phyloP scores from a whole-genome alignment of 2,113 vertebrate genomes.

The Daphoenositta chrysoptera region DNA sequence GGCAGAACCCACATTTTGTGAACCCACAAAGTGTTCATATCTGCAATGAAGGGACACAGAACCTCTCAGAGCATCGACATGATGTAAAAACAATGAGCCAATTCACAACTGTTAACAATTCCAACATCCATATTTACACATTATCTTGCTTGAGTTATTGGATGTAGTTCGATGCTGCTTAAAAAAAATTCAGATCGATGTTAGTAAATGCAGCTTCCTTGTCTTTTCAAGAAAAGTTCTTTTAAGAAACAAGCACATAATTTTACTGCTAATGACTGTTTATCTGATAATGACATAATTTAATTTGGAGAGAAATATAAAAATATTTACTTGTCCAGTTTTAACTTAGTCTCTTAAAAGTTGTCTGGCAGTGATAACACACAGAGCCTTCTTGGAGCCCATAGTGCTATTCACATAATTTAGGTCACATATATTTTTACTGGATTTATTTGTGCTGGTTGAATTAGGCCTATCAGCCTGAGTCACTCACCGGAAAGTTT shows the following conservation, averaged over 20 bases:
- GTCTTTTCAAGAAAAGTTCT: background rate
- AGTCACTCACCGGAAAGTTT: conserved; percentile 20
- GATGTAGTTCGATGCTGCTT: background rate
- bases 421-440: conserved; percentile 15
- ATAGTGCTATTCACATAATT: conserved; percentile 5
- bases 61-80: background rate
- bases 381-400: background rate
- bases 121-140: background rate
- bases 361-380: background rate
- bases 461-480: background rate
- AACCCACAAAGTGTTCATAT: rapidly evolving
- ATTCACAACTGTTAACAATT: background rate
- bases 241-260: background rate
- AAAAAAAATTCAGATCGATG: background rate
- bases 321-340: background rate
- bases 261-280: background rate
- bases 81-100: background rate
- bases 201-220: background rate
- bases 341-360: background rate
- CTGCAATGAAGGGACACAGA: background rate
- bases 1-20: background rate
- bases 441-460: conserved; percentile 47
- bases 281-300: background rate
- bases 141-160: background rate
- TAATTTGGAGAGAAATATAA: background rate